Conservation (phyloP, 2,797 vertebrate genomes). For the Mionectes olivaceus region DNA sequence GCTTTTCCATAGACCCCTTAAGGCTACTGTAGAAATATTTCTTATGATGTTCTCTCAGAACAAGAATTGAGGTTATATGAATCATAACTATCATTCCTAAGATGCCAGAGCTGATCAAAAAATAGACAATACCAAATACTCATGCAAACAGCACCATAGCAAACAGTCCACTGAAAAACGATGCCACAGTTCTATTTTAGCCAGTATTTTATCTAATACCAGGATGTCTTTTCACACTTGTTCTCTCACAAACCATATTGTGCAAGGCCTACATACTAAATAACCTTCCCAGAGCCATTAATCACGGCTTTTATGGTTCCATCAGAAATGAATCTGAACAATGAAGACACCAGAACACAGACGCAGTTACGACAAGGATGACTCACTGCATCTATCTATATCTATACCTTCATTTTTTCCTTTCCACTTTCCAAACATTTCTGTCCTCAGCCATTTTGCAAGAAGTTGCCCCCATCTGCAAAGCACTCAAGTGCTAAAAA, state of each 20-base stretch:
- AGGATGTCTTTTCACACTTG: background rate
- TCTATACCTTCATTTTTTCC: background rate
- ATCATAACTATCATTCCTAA: background rate
- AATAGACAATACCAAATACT: background rate
- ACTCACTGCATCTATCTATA: background rate
- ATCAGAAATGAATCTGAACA: background rate
- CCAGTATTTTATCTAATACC: background rate
- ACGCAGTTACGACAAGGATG: background rate
- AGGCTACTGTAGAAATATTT: background rate
- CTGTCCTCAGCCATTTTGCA: background rate
- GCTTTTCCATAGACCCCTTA: background rate
- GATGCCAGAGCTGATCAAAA: slow-evolving; percentile 20
- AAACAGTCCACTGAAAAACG: background rate
- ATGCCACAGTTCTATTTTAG: background rate
- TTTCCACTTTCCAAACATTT: background rate
- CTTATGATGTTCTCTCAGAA: background rate
- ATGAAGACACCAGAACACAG: background rate
- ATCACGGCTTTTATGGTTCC: background rate
- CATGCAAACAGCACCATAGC: background rate
- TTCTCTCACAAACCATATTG: slow-evolving; percentile 3
- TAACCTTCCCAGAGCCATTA: background rate
- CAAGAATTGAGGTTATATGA: background rate
- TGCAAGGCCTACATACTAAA: background rate
- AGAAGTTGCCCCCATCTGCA: background rate
- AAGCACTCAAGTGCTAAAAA: background rate